Evolutionary conservation across 2,797 vertebrate genomes (phyloP).

Genomic region (Argyrosomus regius): DNA sequence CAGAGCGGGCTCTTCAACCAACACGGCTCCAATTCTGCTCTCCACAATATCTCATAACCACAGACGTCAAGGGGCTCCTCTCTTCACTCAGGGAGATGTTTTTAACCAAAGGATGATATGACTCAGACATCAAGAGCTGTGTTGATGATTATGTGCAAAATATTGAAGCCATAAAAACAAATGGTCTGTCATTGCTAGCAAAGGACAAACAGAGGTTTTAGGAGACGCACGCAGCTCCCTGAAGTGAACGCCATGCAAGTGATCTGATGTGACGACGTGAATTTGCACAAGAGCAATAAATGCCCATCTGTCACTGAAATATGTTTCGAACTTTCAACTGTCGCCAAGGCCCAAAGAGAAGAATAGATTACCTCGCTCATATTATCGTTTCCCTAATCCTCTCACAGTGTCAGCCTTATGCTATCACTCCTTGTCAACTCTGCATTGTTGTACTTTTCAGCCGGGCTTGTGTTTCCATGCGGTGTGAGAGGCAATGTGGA

Average conservation of each 20-base stretch:
- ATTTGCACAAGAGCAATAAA: slow-evolving; percentile 57
- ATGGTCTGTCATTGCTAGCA: slow-evolving; percentile 29
- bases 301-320: slow-evolving; percentile 53
- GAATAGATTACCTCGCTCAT: slow-evolving; percentile 58
- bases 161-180: slow-evolving; percentile 36
- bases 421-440: slow-evolving; percentile 68
- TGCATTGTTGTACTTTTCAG: slow-evolving; percentile 68
- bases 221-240: slow-evolving; percentile 4
- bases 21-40: slow-evolving; percentile 26
- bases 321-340: slow-evolving; percentile 55
- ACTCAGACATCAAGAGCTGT: slow-evolving; percentile 43
- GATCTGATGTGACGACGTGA: slow-evolving; percentile 45
- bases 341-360: slow-evolving; percentile 48
- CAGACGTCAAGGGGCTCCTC: slow-evolving; percentile 37
- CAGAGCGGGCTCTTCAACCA: slow-evolving; percentile 48
- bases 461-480: slow-evolving; percentile 55
- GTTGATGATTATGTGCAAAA: slow-evolving; percentile 34
- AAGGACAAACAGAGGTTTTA: slow-evolving; percentile 30
- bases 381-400: slow-evolving; percentile 73
- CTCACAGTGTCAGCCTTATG: slow-evolving; percentile 65
- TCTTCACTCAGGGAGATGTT: slow-evolving; percentile 33
- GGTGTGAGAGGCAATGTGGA: slow-evolving; percentile 43
- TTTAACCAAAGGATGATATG: slow-evolving; percentile 41
- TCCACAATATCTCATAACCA: slow-evolving; percentile 41
- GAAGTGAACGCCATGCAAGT: slow-evolving; percentile 22